Percentiles rank a stretch among this genome's conserved stretches.
phyloP scores from a whole-genome alignment of 2,797 vertebrate genomes.

The Cyprinodon diabolis region DNA sequence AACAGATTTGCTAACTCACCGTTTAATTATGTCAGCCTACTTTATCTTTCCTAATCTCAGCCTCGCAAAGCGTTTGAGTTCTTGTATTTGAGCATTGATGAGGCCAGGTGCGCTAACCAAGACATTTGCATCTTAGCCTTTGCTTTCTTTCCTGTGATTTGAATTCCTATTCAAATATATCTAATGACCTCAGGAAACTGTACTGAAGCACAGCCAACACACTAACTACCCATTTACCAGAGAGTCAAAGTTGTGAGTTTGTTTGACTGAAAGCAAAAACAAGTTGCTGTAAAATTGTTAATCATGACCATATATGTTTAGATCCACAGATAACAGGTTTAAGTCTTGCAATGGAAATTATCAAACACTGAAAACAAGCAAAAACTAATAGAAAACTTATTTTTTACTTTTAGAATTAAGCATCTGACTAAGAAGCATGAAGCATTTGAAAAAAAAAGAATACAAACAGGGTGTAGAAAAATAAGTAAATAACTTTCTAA shows the following conservation, averaged over 20 bases:
- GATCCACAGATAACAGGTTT: slow-evolving; percentile 1
- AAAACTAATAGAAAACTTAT: background rate
- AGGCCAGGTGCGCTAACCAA: background rate
- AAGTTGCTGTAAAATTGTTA: background rate
- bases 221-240: background rate
- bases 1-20: slow-evolving; percentile 58
- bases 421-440: slow-evolving; percentile 44
- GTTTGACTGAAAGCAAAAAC: background rate
- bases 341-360: background rate
- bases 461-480: background rate
- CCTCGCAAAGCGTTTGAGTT: background rate
- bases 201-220: background rate
- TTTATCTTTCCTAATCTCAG: background rate
- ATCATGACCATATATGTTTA: background rate
- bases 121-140: slow-evolving; percentile 38
- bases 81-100: background rate
- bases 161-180: slow-evolving; percentile 33
- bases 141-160: slow-evolving; percentile 23
- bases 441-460: background rate
- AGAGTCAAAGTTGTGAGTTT: background rate
- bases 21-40: background rate
- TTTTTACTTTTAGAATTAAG: background rate
- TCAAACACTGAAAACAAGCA: slow-evolving; percentile 1
- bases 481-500: background rate
- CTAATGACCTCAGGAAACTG: background rate